Evolutionary conservation across 2,888 invertebrate species (phyloP).

Genomic region (Galerucella pusilla): DNA sequence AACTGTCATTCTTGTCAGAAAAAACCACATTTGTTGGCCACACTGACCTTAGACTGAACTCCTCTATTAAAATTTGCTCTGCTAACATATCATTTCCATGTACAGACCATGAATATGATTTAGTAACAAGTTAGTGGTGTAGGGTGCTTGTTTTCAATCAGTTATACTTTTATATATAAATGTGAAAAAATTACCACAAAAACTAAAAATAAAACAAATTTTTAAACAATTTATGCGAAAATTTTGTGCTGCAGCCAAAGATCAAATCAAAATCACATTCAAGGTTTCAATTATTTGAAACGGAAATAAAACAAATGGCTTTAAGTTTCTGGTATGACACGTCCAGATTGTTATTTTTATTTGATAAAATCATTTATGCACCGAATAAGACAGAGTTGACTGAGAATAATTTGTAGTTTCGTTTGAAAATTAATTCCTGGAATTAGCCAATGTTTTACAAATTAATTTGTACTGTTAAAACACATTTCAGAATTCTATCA

Average conservation of each 20-base stretch:
- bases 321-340: not conserved
- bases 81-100: no score
- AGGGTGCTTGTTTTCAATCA: no score
- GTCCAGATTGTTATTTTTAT: conserved; percentile 21
- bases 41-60: no score
- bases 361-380: not conserved
- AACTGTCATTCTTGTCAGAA: no score
- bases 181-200: not conserved
- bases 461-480: no score
- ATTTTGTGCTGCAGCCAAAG: conserved; percentile 30
- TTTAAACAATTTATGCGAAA: conserved; percentile 8
- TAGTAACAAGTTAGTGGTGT: no score
- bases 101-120: no score
- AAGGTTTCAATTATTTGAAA: conserved; percentile 31
- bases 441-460: not conserved
- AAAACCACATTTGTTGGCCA: no score
- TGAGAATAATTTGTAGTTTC: not conserved
- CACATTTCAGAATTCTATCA: no score
- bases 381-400: not conserved
- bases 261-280: conserved; percentile 31
- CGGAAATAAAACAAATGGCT: conserved; percentile 17
- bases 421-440: not conserved
- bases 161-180: no score
- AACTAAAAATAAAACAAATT: not conserved
- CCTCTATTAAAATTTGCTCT: no score